Evolutionary conservation across 2,113 vertebrate species (phyloP).

Genomic region (Sinocyclocheilus maitianheensis): DNA sequence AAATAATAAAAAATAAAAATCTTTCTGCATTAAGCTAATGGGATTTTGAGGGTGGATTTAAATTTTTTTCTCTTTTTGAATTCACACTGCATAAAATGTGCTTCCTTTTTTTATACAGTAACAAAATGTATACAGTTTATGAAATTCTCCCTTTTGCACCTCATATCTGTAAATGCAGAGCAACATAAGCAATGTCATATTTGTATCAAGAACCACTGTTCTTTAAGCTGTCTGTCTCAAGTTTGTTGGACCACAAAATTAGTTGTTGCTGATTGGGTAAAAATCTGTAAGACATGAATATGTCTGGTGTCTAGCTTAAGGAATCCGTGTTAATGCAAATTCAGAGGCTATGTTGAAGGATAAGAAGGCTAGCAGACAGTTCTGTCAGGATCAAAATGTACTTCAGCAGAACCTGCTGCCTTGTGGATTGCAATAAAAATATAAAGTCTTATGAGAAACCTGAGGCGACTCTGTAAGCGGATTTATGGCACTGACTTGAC

Average conservation of each 20-base stretch:
- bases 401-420: slow-evolving; percentile 20
- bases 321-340: not conserved
- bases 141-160: not conserved
- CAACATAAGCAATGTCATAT: not conserved
- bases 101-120: not conserved
- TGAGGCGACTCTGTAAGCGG: not conserved
- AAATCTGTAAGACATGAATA: slow-evolving; percentile 1
- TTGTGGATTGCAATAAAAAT: slow-evolving; percentile 34
- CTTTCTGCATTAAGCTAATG: not conserved
- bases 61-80: not conserved
- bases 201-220: not conserved
- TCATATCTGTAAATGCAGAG: not conserved
- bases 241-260: slow-evolving; percentile 18
- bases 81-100: not conserved
- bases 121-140: not conserved
- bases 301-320: not conserved
- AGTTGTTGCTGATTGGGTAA: not conserved
- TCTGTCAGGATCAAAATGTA: not conserved
- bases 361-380: not conserved
- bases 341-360: not conserved
- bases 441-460: slow-evolving; percentile 24
- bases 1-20: not conserved
- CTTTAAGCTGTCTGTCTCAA: slow-evolving; percentile 1
- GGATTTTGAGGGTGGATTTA: not conserved
- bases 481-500: slow-evolving; percentile 32